Percentiles rank a stretch among this genome's conserved stretches.
phyloP scores from a whole-genome alignment of 53 echinoderm and acorn worm species.

The Apostichopus leukothele region DNA sequence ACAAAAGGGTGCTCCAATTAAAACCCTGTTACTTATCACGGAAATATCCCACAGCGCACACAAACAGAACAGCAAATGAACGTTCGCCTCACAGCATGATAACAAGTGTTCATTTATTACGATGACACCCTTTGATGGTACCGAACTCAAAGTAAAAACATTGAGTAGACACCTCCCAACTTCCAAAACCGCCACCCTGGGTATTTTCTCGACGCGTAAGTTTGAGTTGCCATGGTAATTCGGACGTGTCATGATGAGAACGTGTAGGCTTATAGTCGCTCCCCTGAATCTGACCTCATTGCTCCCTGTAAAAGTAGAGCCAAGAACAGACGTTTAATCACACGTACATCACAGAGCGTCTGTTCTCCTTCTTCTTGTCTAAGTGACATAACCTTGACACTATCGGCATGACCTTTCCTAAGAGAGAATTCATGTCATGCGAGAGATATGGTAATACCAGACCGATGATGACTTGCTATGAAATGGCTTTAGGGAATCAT shows the following conservation, averaged over 20 bases:
- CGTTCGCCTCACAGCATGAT: conserved; percentile 28
- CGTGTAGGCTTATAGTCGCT: too few species aligned
- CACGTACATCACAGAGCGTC: too few species aligned
- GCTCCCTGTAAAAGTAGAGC: too few species aligned
- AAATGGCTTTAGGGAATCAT: too few species aligned
- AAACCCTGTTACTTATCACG: conserved; percentile 31
- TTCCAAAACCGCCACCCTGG: conserved; percentile 1
- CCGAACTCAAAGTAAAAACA: neutral
- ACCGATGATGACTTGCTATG: too few species aligned
- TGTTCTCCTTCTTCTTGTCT: too few species aligned
- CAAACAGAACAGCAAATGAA: conserved; percentile 31
- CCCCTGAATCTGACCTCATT: too few species aligned
- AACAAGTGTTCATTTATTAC: conserved; percentile 47
- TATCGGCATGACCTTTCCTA: too few species aligned
- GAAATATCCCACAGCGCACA: conserved; percentile 38
- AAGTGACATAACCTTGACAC: too few species aligned
- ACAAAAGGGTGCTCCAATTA: neutral
- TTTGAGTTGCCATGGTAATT: neutral
- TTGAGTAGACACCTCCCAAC: neutral
- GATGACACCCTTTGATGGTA: conserved; percentile 32
- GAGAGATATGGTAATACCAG: too few species aligned
- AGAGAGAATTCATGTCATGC: too few species aligned
- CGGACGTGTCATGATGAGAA: neutral
- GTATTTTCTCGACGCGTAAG: neutral
- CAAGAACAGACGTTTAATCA: too few species aligned